Evolutionary conservation across 2,113 vertebrate genomes (phyloP), one percentile per base, ranked within the genome.

Genomic region (Catharus bicknelli): DNA sequence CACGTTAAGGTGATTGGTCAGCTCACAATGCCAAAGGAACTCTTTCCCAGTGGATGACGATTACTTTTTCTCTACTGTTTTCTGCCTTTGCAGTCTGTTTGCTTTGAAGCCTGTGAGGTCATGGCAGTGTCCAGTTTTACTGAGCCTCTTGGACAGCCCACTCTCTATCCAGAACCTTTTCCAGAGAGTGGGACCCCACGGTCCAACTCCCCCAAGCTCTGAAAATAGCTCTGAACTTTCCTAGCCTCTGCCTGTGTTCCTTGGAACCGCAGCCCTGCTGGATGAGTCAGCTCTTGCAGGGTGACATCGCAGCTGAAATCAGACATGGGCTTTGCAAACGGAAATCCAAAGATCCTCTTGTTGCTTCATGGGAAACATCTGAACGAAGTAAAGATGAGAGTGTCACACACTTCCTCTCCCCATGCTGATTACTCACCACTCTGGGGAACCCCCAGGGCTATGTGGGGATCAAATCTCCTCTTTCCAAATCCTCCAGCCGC

Each of bases 151-250:
- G 84, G 85, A 87, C 3, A 13, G 42, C 45, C 61, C 1, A 2
- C 9, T 53, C 58, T 57, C 62, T 47, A 38, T 73, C 63, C 16
- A 69, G 54, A 63, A 59, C 51, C 75, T 80, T 64, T 90, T 88
- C 47, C 79, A 70, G 59, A 64, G 69, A 91, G 76, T 36, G 85
- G 83, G 76, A 94, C 88, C 79, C 85, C 85, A 69, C 2, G 3
- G 67, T 80, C 70, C 82, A 73, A 50, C 72, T 93, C 75, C 82
- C 29, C 18, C 2, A 4, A 54, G 59, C 63, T 73, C 91, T 73
- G 70, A 85, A 90, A 96, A 95, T 91, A 94, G 78, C 74, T 81
- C 70, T 92, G 78, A 95, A 90, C 95, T 95, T 96, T 95, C 89
- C 95, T 93, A 96, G 86, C 83, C 73, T 90, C 86, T 90, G 83